phyloP scores from a whole-genome alignment of 2,797 vertebrate genomes.

The Enteromius radiatus region DNA sequence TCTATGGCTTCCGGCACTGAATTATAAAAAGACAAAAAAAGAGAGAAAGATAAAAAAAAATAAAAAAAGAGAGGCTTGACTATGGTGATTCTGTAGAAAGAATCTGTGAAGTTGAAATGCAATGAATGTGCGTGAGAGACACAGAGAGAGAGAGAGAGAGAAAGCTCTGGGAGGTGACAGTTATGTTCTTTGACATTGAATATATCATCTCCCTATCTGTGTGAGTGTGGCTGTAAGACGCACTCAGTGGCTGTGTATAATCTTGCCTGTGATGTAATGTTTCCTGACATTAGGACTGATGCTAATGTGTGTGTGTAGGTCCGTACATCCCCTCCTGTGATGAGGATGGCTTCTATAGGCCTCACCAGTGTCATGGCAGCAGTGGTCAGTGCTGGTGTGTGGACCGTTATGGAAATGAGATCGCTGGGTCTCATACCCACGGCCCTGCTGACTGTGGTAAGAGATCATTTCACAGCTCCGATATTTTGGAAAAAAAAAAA shows the following conservation, averaged over 20 bases:
- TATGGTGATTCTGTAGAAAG: constrained; percentile 29
- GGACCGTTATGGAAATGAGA: constrained; percentile 85
- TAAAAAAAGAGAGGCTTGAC: constrained; percentile 11
- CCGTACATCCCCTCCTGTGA: constrained; percentile 83
- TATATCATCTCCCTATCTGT: constrained; percentile 19
- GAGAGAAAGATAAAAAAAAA: neutral
- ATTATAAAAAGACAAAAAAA: constrained; percentile 49
- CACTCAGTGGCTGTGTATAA: constrained; percentile 2
- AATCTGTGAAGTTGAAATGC: constrained; percentile 35
- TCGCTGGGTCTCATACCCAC: constrained; percentile 78
- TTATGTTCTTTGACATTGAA: constrained; percentile 31
- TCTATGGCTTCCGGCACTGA: constrained; percentile 34
- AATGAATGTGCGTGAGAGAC: constrained; percentile 25
- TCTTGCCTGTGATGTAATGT: constrained; percentile 6
- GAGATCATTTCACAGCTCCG: no score
- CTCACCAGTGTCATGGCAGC: constrained; percentile 81
- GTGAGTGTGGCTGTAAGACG: neutral
- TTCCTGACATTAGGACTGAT: constrained; percentile 36
- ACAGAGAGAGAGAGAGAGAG: neutral
- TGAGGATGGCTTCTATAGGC: constrained; percentile 84
- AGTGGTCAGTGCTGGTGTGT: constrained; percentile 87
- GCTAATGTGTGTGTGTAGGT: constrained; percentile 65
- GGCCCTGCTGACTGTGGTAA: constrained; percentile 80
- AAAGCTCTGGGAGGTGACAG: constrained; percentile 17
- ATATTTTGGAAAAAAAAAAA: no score